Evolutionary conservation across 2,113 vertebrate species (phyloP).

Genomic region (Thalassarche chlororhynchos): DNA sequence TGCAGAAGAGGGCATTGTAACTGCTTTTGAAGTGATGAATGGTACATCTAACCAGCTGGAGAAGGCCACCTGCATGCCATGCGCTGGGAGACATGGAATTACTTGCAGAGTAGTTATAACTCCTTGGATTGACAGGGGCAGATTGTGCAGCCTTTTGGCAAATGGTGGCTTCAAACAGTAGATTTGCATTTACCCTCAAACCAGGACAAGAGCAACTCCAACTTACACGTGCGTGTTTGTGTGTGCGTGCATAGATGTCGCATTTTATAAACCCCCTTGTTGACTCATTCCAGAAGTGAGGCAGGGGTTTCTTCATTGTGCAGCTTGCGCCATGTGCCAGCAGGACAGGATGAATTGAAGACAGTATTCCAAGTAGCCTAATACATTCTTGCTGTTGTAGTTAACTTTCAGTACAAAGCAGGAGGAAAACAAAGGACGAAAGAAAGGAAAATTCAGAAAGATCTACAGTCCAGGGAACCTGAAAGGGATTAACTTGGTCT

Average conservation of each 20-base stretch:
- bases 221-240: background rate
- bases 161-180: background rate
- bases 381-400: conserved; percentile 43
- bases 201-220: background rate
- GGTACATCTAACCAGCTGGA: conserved; percentile 39
- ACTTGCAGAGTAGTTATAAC: background rate
- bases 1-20: conserved; percentile 24
- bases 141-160: background rate
- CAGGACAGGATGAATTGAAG: conserved; percentile 43
- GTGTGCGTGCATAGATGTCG: rapidly evolving
- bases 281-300: conserved; percentile 6
- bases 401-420: conserved; percentile 58
- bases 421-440: conserved; percentile 51
- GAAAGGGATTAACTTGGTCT: conserved; percentile 69
- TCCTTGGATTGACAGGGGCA: background rate
- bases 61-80: conserved; percentile 34
- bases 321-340: conserved; percentile 3
- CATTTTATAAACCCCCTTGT: background rate
- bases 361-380: conserved; percentile 42
- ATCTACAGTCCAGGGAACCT: conserved; percentile 59
- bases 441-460: conserved; percentile 63
- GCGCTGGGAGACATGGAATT: background rate
- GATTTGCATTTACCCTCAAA: conserved; percentile 12
- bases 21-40: conserved; percentile 43
- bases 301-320: background rate